These are phyloP conservation scores for Oceanites oceanicus DNA, from an alignment of 2,113 vertebrate species.

Conservation along the genomic window DNA sequence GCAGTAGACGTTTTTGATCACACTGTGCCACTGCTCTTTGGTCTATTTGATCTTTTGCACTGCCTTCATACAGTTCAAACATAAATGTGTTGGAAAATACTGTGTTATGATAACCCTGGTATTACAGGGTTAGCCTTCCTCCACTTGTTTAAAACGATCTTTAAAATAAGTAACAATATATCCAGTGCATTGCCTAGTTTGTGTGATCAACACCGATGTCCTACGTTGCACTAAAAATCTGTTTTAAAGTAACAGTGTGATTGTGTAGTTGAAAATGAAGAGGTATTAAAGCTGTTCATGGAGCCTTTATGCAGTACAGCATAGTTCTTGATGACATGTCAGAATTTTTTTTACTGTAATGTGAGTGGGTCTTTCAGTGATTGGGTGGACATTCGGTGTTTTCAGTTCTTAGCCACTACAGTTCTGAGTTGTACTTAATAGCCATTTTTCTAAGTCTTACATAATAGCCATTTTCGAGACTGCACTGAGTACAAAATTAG, in stretches of 20 bases:
- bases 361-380: not conserved
- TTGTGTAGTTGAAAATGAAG: not conserved
- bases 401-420: not conserved
- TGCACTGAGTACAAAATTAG: not conserved
- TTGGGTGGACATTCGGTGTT: not conserved
- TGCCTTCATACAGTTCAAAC: not conserved
- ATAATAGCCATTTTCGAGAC: not conserved
- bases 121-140: not conserved
- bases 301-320: not conserved
- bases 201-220: not conserved
- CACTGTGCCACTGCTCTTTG: not conserved
- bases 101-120: not conserved
- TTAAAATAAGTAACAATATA: not conserved
- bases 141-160: not conserved
- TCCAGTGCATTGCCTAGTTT: not conserved
- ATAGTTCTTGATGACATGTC: not conserved
- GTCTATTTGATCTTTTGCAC: not conserved
- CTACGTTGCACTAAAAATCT: not conserved
- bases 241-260: not conserved
- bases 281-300: not conserved
- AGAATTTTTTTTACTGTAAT: not conserved
- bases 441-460: not conserved
- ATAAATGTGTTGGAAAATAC: not conserved
- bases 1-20: not conserved
- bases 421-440: not conserved